Conservation (phyloP, 2,113 vertebrate species). For the Tachuris rubrigastra region DNA sequence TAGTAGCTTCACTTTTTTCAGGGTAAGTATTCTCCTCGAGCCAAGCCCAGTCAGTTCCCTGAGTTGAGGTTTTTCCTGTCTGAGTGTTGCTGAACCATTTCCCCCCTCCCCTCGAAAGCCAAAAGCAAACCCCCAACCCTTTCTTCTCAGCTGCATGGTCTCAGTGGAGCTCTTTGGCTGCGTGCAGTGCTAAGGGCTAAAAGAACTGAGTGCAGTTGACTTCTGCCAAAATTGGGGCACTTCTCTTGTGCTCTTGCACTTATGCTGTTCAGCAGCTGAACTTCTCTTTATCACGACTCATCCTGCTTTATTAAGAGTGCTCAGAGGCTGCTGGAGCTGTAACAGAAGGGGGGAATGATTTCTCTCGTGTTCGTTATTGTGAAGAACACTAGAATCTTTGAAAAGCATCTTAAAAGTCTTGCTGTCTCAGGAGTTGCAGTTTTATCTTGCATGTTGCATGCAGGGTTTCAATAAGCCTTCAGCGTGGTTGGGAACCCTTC, state of each 20-base stretch:
- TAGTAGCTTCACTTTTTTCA: constrained; percentile 95
- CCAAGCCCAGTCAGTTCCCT: neutral
- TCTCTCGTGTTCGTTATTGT: neutral
- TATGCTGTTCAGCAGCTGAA: neutral
- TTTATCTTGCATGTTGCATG: neutral
- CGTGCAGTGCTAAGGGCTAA: neutral
- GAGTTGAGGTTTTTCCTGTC: neutral
- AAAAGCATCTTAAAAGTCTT: neutral
- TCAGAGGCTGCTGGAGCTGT: neutral
- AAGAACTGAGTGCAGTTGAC: neutral
- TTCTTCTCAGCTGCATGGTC: neutral
- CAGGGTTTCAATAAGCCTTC: neutral
- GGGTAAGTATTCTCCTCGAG: constrained; percentile 78
- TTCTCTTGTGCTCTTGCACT: neutral
- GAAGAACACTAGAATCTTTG: neutral
- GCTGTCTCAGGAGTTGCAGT: neutral
- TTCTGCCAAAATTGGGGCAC: neutral
- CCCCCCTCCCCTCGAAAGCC: neutral
- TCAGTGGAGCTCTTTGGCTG: neutral
- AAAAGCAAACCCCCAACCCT: neutral
- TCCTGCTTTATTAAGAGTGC: neutral
- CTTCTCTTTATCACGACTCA: neutral
- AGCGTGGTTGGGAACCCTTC: neutral
- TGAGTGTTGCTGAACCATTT: neutral
- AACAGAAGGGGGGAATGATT: neutral